phyloP scores from a whole-genome alignment of 2,888 invertebrate genomes.

The Taphrorychus bicolor region DNA sequence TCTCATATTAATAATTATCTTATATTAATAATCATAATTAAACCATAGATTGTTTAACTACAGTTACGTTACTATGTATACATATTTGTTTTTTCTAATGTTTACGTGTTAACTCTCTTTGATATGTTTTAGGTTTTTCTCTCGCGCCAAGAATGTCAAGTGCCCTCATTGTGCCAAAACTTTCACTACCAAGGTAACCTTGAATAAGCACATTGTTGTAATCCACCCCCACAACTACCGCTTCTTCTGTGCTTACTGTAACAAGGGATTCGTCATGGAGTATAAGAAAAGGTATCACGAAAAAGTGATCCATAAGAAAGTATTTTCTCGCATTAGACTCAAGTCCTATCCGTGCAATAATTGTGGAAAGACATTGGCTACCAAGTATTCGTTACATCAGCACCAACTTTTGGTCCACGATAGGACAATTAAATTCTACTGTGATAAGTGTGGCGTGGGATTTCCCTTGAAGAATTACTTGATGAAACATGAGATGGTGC shows the following conservation, averaged over 20 bases:
- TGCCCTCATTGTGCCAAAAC: slow-evolving; percentile 27
- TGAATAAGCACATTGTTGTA: slow-evolving; percentile 33
- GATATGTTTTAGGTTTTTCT: slow-evolving; percentile 3
- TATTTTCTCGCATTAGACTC: neutral
- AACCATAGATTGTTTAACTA: too few relatives aligned
- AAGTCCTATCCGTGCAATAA: slow-evolving; percentile 28
- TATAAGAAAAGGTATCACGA: slow-evolving; percentile 29
- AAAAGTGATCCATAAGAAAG: slow-evolving; percentile 24
- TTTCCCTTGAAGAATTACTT: slow-evolving; percentile 30
- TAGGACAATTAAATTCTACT: slow-evolving; percentile 39
- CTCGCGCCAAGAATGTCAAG: slow-evolving; percentile 1
- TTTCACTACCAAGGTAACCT: slow-evolving; percentile 25
- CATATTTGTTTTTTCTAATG: too few relatives aligned
- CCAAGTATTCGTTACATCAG: slow-evolving; percentile 34
- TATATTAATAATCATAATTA: too few relatives aligned
- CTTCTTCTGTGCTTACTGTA: slow-evolving; percentile 60
- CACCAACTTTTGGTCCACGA: slow-evolving; percentile 32
- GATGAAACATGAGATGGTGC: slow-evolving; percentile 23
- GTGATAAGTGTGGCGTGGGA: slow-evolving; percentile 43
- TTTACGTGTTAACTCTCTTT: too few relatives aligned
- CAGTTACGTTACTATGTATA: too few relatives aligned
- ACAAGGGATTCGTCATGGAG: slow-evolving; percentile 56
- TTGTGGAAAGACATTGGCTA: slow-evolving; percentile 36
- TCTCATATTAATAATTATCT: too few relatives aligned
- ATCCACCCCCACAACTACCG: slow-evolving; percentile 51